Evolutionary conservation across 2,888 invertebrate genomes (phyloP).

Genomic region (Arctia plantaginis): DNA sequence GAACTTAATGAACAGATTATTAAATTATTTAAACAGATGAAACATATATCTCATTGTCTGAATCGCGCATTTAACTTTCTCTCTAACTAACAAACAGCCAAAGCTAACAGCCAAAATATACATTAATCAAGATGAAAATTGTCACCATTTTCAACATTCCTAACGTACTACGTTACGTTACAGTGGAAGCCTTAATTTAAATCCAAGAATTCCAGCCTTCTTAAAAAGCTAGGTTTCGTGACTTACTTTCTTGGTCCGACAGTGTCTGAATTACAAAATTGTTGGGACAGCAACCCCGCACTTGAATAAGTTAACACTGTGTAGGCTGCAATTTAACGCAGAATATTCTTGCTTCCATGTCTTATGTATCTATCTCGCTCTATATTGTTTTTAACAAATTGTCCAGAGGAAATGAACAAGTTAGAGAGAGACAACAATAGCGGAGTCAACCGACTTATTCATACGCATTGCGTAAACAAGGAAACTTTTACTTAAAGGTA

Average conservation of each 20-base stretch:
- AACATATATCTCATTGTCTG: not conserved
- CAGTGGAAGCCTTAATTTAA: not conserved
- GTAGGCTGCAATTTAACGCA: not conserved
- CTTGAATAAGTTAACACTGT: constrained; percentile 4
- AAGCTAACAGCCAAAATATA: constrained; percentile 1
- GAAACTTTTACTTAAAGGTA: constrained; percentile 53
- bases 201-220: not conserved
- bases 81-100: not conserved
- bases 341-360: not conserved
- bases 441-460: constrained; percentile 23
- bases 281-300: not conserved
- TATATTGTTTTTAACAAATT: not conserved
- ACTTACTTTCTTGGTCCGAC: not conserved
- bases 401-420: not conserved
- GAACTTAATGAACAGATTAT: too few species aligned
- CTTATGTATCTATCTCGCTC: not conserved
- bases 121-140: not conserved
- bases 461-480: constrained; percentile 55
- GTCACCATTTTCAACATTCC: not conserved
- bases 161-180: not conserved
- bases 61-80: not conserved
- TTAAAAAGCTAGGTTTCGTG: not conserved
- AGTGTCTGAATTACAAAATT: not conserved
- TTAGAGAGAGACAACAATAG: constrained; percentile 16
- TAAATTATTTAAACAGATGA: not conserved